Evolutionary conservation across 2,113 vertebrate genomes (phyloP).

Genomic region (Lichenostomus cassidix): DNA sequence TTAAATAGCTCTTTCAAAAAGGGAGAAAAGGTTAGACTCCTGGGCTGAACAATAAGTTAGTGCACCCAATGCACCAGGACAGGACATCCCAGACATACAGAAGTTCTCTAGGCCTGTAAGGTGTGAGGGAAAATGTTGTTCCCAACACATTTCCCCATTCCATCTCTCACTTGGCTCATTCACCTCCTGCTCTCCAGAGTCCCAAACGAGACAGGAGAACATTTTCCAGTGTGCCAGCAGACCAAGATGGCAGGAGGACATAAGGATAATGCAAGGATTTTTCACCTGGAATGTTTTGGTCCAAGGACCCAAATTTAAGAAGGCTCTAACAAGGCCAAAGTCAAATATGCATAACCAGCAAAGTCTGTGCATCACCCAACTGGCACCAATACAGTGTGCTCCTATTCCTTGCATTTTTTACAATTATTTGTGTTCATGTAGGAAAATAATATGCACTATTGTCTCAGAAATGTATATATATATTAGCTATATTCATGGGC

Average conservation of each 20-base stretch:
- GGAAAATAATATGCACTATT: neutral
- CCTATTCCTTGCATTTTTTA: neutral
- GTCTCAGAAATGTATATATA: neutral
- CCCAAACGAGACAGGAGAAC: neutral
- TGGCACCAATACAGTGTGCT: neutral
- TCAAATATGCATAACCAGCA: neutral
- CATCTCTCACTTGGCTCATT: neutral
- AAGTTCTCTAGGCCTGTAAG: neutral
- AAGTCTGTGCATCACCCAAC: neutral
- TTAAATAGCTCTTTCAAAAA: neutral
- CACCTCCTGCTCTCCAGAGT: neutral
- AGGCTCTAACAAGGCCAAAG: neutral
- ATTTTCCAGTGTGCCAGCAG: neutral
- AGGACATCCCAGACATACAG: neutral
- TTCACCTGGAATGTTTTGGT: neutral
- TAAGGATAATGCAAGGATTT: neutral
- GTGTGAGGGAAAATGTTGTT: neutral
- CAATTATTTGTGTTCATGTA: neutral
- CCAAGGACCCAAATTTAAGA: neutral
- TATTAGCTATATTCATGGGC: neutral
- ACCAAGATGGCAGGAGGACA: neutral
- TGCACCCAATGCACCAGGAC: neutral
- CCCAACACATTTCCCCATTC: neutral
- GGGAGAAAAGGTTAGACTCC: neutral
- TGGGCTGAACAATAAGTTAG: neutral